Base-by-base conservation (phyloP, 2,888 invertebrate genomes). In the Leucophenga montana region DNA sequence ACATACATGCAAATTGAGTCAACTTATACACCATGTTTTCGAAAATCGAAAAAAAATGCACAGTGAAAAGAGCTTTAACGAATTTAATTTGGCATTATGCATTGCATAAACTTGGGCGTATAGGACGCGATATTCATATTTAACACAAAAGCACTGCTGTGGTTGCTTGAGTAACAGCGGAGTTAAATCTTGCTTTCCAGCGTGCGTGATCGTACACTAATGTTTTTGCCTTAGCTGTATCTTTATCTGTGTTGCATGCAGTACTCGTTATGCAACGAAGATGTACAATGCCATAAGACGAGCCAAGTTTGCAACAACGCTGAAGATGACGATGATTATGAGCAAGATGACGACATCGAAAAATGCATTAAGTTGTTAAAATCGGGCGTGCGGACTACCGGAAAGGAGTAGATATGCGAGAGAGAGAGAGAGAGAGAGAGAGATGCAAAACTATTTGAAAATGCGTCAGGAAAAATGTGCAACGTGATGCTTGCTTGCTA, bases 361-460 rank as follows among this genome's bases (percentile, higher is more conserved):
- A 68, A 61, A 61, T 61, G 67, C 50, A 61, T 68, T 68, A 68
- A 61, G 53, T 61, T 68, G 33, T 68, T 53, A 61, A 68, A 33
- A 68, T 20, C 14, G 8, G 20, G 46, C 44, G 39, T 22, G 56
- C 57, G 31, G 3, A 22, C 22, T 13, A 57, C 18, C 22, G 31
- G 57, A 22, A 31, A 16, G 14, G 27, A 22, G 22, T 3, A n/a
- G 2, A n/a, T 9, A 14, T 8, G 57, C 4, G 27, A 22, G 22
- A 14, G 14, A 18, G 57, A 18, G 5, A 11, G 31, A 16, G 14
- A 48, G 48, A 14, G 62, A 1, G 33, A 61, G 9, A 61, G 3
- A 6, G 14, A 20, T 44, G 62, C 33, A 61, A 18, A 22, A 13
- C 13, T 27, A 57, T 27, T 57, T 57, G 31, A 57, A 31, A 57